Conservation (phyloP, 2,113 vertebrate species). For the Cavia aperea region DNA sequence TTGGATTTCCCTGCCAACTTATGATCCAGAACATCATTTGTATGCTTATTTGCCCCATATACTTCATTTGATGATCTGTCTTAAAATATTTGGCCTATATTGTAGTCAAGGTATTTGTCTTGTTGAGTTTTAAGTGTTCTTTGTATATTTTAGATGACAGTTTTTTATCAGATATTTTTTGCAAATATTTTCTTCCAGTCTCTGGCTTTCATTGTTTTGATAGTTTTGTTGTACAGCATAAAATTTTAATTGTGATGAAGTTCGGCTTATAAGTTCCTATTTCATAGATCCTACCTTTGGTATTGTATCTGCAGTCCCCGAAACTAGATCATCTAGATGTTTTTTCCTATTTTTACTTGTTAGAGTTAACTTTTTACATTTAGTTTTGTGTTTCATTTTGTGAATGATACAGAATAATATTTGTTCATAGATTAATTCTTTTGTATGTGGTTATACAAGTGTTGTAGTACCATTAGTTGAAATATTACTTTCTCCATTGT, state of each 20-base stretch:
- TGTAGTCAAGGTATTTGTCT: not conserved
- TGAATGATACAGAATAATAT: not conserved
- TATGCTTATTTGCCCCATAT: not conserved
- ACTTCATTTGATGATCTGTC: not conserved
- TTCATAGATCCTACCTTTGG: not conserved
- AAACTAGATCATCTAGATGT: not conserved
- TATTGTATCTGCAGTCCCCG: not conserved
- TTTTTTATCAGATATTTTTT: not conserved
- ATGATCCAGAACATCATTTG: not conserved
- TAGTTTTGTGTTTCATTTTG: not conserved
- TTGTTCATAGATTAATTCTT: not conserved
- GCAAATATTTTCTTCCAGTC: not conserved
- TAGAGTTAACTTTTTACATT: not conserved
- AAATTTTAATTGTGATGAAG: not conserved
- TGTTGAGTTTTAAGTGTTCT: not conserved
- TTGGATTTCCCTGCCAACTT: not conserved
- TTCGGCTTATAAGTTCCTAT: not conserved
- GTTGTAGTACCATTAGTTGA: not conserved
- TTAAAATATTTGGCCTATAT: not conserved
- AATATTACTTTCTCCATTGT: not conserved
- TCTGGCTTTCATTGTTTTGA: not conserved
- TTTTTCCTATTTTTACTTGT: not conserved
- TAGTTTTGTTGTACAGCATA: not conserved
- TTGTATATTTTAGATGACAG: not conserved
- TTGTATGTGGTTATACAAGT: not conserved